A percentile compares a stretch with the other conserved stretches of the same genome.
phyloP scores from a whole-genome alignment of 2,797 vertebrate genomes.

The Rhodeus uyekii region DNA sequence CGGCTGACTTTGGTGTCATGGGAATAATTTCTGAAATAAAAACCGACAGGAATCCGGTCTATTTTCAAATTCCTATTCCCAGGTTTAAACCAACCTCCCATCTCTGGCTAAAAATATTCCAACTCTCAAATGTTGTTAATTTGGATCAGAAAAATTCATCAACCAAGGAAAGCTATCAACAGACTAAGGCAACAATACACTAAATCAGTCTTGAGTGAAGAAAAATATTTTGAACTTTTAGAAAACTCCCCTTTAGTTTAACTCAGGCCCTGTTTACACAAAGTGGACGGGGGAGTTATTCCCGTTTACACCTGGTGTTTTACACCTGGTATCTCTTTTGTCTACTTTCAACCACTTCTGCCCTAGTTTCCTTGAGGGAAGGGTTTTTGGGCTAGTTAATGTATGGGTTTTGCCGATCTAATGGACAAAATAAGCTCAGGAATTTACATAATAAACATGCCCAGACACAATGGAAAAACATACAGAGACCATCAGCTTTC shows the following conservation, averaged over 20 bases:
- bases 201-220: background rate
- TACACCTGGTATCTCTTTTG: no score
- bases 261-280: no score
- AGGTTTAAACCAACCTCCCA: background rate
- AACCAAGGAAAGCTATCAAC: background rate
- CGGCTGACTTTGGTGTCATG: background rate
- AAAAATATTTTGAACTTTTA: background rate
- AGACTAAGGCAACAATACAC: background rate
- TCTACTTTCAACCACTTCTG: no score
- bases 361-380: no score
- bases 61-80: background rate
- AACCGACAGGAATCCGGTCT: background rate
- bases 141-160: background rate
- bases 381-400: no score
- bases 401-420: no score
- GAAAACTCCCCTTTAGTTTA: background rate
- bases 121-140: background rate
- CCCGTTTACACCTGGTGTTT: no score
- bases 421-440: no score
- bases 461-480: no score
- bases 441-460: no score
- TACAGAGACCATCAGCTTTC: no score
- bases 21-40: background rate
- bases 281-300: no score
- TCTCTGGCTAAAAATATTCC: background rate